Conservation (phyloP, 2,888 invertebrate genomes). For the Amphiduros pacificus region DNA sequence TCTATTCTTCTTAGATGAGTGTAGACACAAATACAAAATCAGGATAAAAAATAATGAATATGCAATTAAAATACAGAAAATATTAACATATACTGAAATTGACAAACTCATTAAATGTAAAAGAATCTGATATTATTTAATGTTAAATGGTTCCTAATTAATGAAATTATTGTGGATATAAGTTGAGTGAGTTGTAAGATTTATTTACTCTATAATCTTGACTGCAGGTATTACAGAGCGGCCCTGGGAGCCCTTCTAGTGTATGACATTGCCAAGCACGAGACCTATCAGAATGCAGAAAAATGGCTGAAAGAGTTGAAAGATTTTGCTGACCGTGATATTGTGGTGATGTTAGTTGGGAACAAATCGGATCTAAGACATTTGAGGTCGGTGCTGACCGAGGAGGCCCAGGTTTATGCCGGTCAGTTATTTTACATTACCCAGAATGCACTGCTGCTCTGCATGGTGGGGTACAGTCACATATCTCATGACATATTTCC, state of each 20-base stretch:
- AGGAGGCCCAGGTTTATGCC: constrained; percentile 97
- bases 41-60: no score
- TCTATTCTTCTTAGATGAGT: no score
- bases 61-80: no score
- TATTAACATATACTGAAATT: no score
- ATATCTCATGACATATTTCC: no score
- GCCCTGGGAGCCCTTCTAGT: constrained; percentile 98
- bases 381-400: constrained; percentile 95
- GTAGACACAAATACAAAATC: no score
- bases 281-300: constrained; percentile 99
- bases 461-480: background rate
- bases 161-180: no score
- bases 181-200: no score
- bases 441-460: background rate
- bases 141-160: no score
- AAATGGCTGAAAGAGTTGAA: constrained; percentile 96
- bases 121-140: no score
- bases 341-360: constrained; percentile 96
- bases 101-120: no score
- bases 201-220: no score
- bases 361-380: constrained; percentile 66
- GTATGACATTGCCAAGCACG: constrained; percentile 98
- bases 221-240: constrained; percentile 85
- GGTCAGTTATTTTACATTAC: constrained; percentile 46
- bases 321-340: constrained; percentile 99